Evolutionary conservation across 2,113 vertebrate genomes (phyloP).

Genomic region (Gymnocephalus cernua): DNA sequence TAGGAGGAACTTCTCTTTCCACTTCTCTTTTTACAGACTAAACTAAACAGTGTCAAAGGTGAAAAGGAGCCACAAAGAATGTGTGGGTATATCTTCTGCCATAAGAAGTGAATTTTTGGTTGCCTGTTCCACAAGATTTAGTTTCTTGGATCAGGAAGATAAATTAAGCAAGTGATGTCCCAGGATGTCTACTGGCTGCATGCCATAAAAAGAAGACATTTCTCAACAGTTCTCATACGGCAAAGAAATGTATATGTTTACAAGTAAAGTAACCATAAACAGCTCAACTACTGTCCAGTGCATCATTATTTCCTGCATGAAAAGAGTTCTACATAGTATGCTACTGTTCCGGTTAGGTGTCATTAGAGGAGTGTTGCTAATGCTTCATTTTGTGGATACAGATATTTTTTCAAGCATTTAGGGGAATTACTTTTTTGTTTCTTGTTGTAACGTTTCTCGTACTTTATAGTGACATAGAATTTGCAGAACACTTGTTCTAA

Average conservation of each 20-base stretch:
- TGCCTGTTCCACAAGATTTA: neutral
- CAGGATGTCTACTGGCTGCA: neutral
- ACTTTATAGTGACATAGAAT: slow-evolving; percentile 29
- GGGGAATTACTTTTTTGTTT: no score
- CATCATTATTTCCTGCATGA: neutral
- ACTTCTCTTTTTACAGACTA: slow-evolving; percentile 44
- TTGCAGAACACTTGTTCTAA: neutral
- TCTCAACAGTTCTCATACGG: neutral
- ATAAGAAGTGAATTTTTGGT: neutral
- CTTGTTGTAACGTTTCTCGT: neutral
- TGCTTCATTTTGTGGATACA: slow-evolving; percentile 20
- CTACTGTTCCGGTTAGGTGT: neutral
- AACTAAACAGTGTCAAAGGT: slow-evolving; percentile 14
- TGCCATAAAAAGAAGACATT: neutral
- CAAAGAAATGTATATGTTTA: neutral
- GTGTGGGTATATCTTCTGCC: neutral
- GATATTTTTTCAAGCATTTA: neutral
- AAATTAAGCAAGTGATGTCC: neutral
- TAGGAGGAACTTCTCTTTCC: slow-evolving; percentile 56
- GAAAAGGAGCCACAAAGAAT: neutral
- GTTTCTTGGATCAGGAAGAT: neutral
- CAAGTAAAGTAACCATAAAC: neutral
- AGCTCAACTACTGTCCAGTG: neutral
- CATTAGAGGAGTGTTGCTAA: neutral
- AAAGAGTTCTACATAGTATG: neutral